Evolutionary conservation across 2,113 vertebrate genomes (phyloP).

Genomic region (Heloderma charlesbogerti): DNA sequence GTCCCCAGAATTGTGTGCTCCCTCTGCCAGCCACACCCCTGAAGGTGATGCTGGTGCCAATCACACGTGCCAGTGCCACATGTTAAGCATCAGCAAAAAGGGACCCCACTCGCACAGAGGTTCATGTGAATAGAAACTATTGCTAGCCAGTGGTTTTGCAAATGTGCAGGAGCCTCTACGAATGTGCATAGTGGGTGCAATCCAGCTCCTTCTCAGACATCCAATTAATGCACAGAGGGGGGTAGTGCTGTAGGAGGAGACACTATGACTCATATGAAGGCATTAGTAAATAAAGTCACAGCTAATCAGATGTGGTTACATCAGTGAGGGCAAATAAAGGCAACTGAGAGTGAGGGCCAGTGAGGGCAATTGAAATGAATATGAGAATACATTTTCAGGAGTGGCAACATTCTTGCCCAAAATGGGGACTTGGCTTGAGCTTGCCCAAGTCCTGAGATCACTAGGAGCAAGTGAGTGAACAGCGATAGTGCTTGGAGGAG

Average conservation of each 20-base stretch:
- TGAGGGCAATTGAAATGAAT: not conserved
- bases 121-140: not conserved
- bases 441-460: not conserved
- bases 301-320: not conserved
- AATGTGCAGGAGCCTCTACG: not conserved
- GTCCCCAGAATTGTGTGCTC: no score
- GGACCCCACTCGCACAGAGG: not conserved
- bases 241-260: no score
- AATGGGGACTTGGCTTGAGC: not conserved
- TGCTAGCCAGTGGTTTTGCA: no score
- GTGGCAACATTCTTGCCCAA: not conserved
- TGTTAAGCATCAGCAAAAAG: not conserved
- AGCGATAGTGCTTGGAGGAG: not conserved
- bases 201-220: not conserved
- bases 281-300: not conserved
- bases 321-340: not conserved
- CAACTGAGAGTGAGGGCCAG: not conserved
- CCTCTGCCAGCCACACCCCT: not conserved
- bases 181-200: not conserved
- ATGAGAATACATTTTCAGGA: not conserved
- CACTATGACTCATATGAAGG: not conserved
- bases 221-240: not conserved
- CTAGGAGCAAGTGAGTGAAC: not conserved
- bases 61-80: not conserved
- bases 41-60: not conserved